Conservation (phyloP, 2,113 vertebrate genomes). For the Blennius ocellaris region DNA sequence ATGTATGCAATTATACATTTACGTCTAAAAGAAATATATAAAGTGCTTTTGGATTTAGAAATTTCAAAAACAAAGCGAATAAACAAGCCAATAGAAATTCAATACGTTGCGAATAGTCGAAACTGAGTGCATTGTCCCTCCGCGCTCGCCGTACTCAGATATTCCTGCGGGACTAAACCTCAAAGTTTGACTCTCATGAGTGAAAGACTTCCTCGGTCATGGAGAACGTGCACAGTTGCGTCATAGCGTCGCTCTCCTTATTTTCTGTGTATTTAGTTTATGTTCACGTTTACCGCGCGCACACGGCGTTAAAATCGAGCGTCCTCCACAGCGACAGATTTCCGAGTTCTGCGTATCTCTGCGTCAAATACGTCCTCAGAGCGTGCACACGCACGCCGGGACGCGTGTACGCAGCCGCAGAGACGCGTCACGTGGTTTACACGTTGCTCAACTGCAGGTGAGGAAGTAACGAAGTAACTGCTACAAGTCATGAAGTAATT, state of each 20-base stretch:
- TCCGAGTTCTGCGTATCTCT: slow-evolving; percentile 58
- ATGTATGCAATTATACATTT: too few relatives aligned
- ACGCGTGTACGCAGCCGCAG: neutral
- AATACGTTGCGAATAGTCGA: too few relatives aligned
- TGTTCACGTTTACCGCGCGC: slow-evolving; percentile 62
- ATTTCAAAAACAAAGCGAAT: too few relatives aligned
- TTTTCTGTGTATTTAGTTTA: slow-evolving; percentile 46
- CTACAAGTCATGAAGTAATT: too few relatives aligned
- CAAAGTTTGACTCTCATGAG: too few relatives aligned
- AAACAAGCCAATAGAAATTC: too few relatives aligned
- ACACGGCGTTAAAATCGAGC: slow-evolving; percentile 35
- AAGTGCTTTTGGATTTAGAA: too few relatives aligned
- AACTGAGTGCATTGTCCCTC: slow-evolving; percentile 26
- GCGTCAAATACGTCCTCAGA: slow-evolving; percentile 37
- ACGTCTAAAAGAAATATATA: too few relatives aligned
- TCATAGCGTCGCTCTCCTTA: neutral
- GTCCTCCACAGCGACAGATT: slow-evolving; percentile 36
- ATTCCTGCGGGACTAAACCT: too few relatives aligned
- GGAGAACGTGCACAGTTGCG: slow-evolving; percentile 24
- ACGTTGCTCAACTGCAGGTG: slow-evolving; percentile 72
- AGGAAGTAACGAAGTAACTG: neutral
- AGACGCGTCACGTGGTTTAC: slow-evolving; percentile 22
- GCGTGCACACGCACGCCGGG: slow-evolving; percentile 47
- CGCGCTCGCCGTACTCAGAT: slow-evolving; percentile 4
- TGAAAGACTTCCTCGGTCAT: slow-evolving; percentile 14